Percentiles rank a stretch among this genome's conserved stretches.
Evolutionary conservation across 2,888 invertebrate species (phyloP).

Genomic region (Venusia cambrica): DNA sequence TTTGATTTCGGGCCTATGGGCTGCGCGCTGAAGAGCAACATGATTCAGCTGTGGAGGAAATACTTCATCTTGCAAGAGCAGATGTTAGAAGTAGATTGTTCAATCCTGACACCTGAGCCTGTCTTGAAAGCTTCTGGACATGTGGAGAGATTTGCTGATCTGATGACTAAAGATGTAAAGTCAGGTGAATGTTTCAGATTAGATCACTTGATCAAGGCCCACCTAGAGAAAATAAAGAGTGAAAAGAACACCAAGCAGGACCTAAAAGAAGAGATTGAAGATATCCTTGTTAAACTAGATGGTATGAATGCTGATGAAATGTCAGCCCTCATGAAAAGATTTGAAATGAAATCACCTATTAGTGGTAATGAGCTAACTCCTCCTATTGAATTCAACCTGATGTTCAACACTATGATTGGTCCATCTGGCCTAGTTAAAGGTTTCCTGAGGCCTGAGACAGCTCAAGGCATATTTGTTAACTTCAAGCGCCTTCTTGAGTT

Average conservation of each 20-base stretch:
- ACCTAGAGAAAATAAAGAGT: constrained; percentile 90
- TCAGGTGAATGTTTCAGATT: constrained; percentile 98
- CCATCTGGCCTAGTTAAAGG: constrained; percentile 97
- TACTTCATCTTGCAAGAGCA: constrained; percentile 98
- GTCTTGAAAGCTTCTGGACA: constrained; percentile 99
- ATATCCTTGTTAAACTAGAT: constrained; percentile 92
- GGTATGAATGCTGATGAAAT: constrained; percentile 96
- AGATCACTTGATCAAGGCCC: constrained; percentile 98
- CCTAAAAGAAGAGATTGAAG: constrained; percentile 86
- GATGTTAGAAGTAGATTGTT: constrained; percentile 99
- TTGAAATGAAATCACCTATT: constrained; percentile 95
- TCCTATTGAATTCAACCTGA: constrained; percentile 98
- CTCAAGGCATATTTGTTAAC: constrained; percentile 99
- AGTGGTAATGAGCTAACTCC: constrained; percentile 97
- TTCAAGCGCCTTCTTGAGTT: constrained; percentile 98
- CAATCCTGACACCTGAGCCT: constrained; percentile 97
- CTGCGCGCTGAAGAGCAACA: constrained; percentile 97
- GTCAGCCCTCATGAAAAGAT: constrained; percentile 91
- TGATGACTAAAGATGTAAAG: constrained; percentile 98
- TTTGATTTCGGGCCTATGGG: constrained; percentile 99
- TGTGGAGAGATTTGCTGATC: constrained; percentile 98
- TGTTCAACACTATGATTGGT: constrained; percentile 99
- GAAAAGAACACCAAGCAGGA: constrained; percentile 91
- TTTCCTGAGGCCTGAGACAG: constrained; percentile 98
- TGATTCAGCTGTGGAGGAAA: constrained; percentile 95